Evolutionary conservation across 1,140 invertebrate genomes (phyloP), one percentile per base, ranked within the genome.

Genomic region (Calycopis cecrops): DNA sequence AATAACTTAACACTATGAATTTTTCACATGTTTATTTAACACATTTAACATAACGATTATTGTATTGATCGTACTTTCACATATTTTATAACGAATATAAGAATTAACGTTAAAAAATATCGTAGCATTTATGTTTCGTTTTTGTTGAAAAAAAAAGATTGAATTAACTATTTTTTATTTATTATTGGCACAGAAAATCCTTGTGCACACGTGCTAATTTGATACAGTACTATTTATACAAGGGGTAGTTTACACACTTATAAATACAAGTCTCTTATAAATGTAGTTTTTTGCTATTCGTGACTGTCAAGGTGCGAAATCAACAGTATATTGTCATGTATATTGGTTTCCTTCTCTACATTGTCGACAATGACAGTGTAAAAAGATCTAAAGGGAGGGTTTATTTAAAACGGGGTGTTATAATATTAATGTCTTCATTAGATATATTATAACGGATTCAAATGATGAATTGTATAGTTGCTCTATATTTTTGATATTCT

Each of bases 191-290:
- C 38, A 40, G 38, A 14, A 12, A 50, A 35, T 18, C 10, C 28
- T 52, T 54, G 53, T 17, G 18, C 21, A 42, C 37, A 21, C 38
- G 37, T 54, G 35, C 35, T 16, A 49, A 49, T 50, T 52, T 59
- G 35, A 59, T 48, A 64, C 50, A 59, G 44, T 56, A 67, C 59
- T 65, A 50, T 16, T 10, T 28, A 53, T 55, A 50, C 47, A 61
- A 73, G 70, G 73, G 76, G 71, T 74, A 57, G 67, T 54, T 55
- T 52, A 62, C 53, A 51, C 65, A 63, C 55, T 62, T 68, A 59
- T 68, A 66, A 60, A 63, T 61, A 68, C 52, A 53, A 55, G 6
- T 28, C 21, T 28, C 21, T 28, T 28, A 28, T 6, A 28, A 28
- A 28, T 63, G 49, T 35, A 35, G 57, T 69, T 72, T 72, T 72